A percentile compares a stretch with the other conserved stretches of the same genome.
These are phyloP conservation scores for Patiria pectinifera DNA, from an alignment of 53 echinoderm and acorn worm species.

Conservation along the genomic window DNA sequence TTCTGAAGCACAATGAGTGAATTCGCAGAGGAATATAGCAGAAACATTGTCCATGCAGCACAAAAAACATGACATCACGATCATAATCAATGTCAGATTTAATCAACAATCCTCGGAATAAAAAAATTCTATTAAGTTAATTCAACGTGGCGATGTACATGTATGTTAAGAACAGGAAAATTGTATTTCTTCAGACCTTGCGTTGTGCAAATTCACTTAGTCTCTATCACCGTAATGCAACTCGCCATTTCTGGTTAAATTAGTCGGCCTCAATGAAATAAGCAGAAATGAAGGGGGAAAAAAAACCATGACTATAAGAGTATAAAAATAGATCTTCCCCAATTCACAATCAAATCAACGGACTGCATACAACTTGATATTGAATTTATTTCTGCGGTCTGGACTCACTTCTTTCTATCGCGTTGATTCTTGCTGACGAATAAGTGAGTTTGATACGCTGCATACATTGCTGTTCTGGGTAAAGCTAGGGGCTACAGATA, in stretches of 20 bases:
- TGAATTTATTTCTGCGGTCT: neutral
- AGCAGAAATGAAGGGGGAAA: neutral
- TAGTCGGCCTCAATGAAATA: neutral
- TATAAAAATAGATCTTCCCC: neutral
- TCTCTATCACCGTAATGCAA: neutral
- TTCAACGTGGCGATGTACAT: neutral
- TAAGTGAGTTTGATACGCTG: too few species aligned
- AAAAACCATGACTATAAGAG: neutral
- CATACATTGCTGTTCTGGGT: too few species aligned
- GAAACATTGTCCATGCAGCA: neutral
- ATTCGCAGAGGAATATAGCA: neutral
- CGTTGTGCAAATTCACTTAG: neutral
- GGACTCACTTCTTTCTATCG: neutral
- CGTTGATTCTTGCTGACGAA: too few species aligned
- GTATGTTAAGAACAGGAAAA: neutral
- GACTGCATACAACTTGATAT: neutral
- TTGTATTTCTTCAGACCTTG: constrained; percentile 4
- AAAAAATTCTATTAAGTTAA: neutral
- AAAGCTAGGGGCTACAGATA: too few species aligned
- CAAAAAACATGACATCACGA: neutral
- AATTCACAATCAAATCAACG: neutral
- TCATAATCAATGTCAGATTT: neutral
- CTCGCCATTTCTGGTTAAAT: neutral
- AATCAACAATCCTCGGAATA: neutral
- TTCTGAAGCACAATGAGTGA: neutral